Evolutionary conservation across 2,113 vertebrate genomes (phyloP).

Genomic region (Oceanites oceanicus): DNA sequence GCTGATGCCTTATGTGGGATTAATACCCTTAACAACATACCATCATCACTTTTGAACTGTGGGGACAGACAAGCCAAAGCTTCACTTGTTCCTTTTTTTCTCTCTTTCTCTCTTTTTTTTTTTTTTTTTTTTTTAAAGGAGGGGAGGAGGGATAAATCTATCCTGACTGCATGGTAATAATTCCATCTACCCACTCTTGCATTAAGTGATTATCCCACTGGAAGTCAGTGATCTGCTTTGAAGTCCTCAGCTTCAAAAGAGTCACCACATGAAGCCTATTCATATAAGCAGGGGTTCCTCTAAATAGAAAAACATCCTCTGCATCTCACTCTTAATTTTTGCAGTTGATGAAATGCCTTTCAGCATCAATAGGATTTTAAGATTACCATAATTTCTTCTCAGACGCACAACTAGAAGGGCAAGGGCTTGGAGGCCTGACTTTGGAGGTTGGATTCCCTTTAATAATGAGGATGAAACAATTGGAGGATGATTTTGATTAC

Average conservation of each 20-base stretch:
- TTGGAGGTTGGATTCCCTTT: constrained; percentile 28
- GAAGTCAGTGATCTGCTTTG: constrained; percentile 71
- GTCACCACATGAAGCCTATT: constrained; percentile 64
- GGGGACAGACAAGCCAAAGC: constrained; percentile 4
- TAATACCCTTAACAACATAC: background rate
- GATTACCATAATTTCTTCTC: constrained; percentile 69
- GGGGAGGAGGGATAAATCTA: constrained; percentile 30
- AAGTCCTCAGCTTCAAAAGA: constrained; percentile 71
- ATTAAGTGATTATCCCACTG: constrained; percentile 71
- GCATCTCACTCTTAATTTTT: constrained; percentile 67
- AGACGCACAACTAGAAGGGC: constrained; percentile 40
- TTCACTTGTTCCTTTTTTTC: background rate
- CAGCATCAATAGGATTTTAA: constrained; percentile 71
- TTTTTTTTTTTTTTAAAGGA: background rate
- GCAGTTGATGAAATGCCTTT: constrained; percentile 67
- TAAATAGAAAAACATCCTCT: constrained; percentile 61
- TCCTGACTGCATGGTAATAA: constrained; percentile 64
- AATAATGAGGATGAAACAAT: constrained; percentile 54
- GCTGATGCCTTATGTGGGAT: background rate
- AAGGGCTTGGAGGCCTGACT: constrained; percentile 39
- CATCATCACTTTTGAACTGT: background rate
- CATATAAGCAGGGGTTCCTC: constrained; percentile 59
- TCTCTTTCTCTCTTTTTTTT: background rate
- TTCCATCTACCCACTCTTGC: constrained; percentile 63
- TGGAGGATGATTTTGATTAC: constrained; percentile 45